Evolutionary conservation across 2,113 vertebrate species (phyloP), one percentile per base, ranked within the genome.

Genomic region (Anarhynchus alexandrinus): DNA sequence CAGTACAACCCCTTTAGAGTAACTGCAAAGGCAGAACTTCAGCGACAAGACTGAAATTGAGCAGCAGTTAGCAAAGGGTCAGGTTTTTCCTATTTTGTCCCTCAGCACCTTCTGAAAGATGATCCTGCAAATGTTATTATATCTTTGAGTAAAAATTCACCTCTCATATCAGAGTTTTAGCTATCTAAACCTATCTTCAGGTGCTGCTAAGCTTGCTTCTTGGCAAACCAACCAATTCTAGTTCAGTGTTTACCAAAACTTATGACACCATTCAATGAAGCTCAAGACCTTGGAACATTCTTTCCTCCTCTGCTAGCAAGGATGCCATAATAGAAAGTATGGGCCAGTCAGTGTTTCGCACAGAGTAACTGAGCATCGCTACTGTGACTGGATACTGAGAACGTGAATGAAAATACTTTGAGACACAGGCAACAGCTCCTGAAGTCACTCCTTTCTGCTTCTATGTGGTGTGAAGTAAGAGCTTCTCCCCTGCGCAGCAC

Each of bases 281-380:
- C 21, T 42, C 16, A 70, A 42, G 36, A 78, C 26, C 7, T 7
- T 13, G 20, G 54, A 69, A 13, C 5, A 2, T 70, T 49, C 13
- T 72, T 42, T 45, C 23, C 40, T 66, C 14, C 45, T 55, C 42
- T 78, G 25, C 71, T 29, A 32, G 22, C 11, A 8, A 23, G 34
- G 45, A 22, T 65, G 34, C 12, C 58, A 10, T 27, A 5, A 3
- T 3, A 11, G 49, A 26, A 51, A 45, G n/a, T 0, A 3, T 8
- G 49, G 11, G n/a, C 21, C 36, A 43, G 59, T 1, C 52, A 26
- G 38, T 4, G 10, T 9, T 30, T 18, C 58, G 36, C 25, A 72
- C 19, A 8, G 9, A 30, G n/a, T 42, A 47, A 79, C 16, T 15
- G 21, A 59, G 38, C 16, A 12, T 12, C 18, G 2, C 47, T 45